phyloP scores from a whole-genome alignment of 2,888 invertebrate genomes.

The Andricus quercusramuli region DNA sequence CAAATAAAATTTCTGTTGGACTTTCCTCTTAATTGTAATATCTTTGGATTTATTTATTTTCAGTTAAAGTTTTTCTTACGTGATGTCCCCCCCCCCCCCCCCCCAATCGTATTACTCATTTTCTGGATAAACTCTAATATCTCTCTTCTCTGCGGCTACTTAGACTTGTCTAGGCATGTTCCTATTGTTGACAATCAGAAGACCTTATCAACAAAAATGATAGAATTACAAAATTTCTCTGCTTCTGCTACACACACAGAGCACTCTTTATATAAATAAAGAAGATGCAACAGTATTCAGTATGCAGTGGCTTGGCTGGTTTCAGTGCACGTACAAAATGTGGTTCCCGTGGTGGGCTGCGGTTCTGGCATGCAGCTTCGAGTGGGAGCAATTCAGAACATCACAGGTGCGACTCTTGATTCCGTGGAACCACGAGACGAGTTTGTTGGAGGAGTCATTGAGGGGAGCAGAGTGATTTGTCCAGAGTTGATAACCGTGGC shows the following conservation, averaged over 20 bases:
- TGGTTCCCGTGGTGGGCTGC: slow-evolving; percentile 69
- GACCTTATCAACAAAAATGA: background rate
- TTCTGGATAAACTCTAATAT: too few species aligned
- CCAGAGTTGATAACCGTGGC: background rate
- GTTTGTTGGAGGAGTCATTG: background rate
- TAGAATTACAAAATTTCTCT: background rate
- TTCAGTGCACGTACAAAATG: slow-evolving; percentile 55
- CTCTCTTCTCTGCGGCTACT: background rate
- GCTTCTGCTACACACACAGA: background rate
- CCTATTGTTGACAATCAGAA: background rate
- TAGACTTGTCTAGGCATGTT: background rate
- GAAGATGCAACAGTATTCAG: background rate
- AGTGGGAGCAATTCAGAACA: slow-evolving; percentile 67
- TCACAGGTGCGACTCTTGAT: slow-evolving; percentile 64
- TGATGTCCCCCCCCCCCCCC: too few species aligned
- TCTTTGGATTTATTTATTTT: too few species aligned
- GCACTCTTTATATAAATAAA: background rate
- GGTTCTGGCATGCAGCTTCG: slow-evolving; percentile 60
- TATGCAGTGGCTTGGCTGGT: slow-evolving; percentile 64
- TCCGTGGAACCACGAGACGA: background rate
- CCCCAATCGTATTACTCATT: too few species aligned
- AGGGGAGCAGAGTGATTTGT: background rate
- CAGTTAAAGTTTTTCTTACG: too few species aligned
- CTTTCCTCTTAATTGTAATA: too few species aligned
- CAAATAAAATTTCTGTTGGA: too few species aligned